These are phyloP conservation scores for Aelia acuminata DNA, from an alignment of 2,888 invertebrate species.

Conservation along the genomic window DNA sequence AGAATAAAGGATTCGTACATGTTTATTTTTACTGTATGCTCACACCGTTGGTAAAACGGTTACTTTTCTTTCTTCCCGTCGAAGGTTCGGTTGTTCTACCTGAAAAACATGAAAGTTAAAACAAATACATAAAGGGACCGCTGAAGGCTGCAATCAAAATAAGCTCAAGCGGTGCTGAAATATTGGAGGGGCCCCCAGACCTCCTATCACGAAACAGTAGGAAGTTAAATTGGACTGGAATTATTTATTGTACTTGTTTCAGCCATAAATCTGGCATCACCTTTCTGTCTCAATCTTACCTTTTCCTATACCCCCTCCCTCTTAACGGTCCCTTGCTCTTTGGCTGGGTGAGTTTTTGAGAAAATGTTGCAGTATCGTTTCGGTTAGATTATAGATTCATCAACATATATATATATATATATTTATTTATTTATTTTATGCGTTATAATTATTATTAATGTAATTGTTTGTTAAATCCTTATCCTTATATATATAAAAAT, in stretches of 20 bases:
- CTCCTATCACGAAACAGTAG: constrained; percentile 44
- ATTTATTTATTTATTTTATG: no score
- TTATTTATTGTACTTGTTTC: constrained; percentile 46
- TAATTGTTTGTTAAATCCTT: no score
- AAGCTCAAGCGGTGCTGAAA: constrained; percentile 8
- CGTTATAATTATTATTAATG: no score
- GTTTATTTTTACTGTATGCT: no score
- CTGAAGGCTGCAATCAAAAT: constrained; percentile 34
- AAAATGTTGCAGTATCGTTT: not conserved
- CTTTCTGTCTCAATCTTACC: constrained; percentile 29
- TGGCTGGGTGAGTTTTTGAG: not conserved
- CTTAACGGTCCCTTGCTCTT: not conserved
- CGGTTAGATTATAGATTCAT: no score
- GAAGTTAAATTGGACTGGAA: constrained; percentile 49
- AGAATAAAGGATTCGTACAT: no score
- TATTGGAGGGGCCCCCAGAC: constrained; percentile 23
- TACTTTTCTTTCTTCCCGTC: not conserved
- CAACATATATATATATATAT: no score
- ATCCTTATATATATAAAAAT: no score
- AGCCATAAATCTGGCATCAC: constrained; percentile 48
- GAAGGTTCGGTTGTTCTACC: not conserved
- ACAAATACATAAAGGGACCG: not conserved
- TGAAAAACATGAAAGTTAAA: not conserved
- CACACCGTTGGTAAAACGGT: no score
- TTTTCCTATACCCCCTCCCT: not conserved